Conservation (phyloP, 2,888 invertebrate species). For the Heliconius charithonia region DNA sequence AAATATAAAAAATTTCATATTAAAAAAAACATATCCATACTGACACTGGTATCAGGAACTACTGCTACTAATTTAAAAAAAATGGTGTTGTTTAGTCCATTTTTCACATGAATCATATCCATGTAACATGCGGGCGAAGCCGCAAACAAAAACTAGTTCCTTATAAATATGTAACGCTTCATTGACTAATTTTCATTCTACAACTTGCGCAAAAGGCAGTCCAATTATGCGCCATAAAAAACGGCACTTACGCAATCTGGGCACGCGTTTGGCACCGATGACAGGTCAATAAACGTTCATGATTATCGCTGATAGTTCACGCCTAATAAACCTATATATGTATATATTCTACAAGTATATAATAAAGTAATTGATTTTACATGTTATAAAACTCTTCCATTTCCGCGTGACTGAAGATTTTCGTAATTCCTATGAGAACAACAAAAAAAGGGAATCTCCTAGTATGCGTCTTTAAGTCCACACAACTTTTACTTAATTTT, state of each 20-base stretch:
- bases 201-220: not conserved
- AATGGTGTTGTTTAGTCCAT: too few species aligned
- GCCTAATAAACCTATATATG: not conserved
- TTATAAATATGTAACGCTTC: not conserved
- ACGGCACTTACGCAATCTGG: not conserved
- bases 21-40: too few species aligned
- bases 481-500: too few species aligned
- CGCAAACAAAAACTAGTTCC: not conserved
- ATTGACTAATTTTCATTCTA: not conserved
- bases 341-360: not conserved
- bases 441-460: too few species aligned
- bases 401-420: too few species aligned
- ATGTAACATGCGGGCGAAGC: not conserved
- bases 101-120: not conserved
- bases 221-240: constrained; percentile 19
- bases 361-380: too few species aligned
- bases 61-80: too few species aligned
- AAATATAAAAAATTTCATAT: too few species aligned
- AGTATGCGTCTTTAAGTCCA: too few species aligned
- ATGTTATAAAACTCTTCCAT: too few species aligned
- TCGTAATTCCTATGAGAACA: too few species aligned
- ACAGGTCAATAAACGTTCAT: constrained; percentile 13
- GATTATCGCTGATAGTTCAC: not conserved
- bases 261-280: constrained; percentile 13
- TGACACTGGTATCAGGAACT: too few species aligned